phyloP scores from a whole-genome alignment of 2,113 vertebrate genomes.

The Menidia beryllina region DNA sequence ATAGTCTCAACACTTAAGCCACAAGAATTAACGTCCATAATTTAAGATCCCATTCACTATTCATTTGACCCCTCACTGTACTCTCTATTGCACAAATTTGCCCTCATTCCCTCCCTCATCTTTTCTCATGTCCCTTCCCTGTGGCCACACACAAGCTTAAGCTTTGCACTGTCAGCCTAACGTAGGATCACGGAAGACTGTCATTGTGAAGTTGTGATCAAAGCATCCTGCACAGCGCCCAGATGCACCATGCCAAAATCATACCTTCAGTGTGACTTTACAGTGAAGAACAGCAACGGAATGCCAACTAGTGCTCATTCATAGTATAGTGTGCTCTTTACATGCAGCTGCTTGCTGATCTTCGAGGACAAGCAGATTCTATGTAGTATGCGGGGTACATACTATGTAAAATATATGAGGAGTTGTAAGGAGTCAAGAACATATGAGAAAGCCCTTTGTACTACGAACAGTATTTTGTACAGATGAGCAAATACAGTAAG shows the following conservation, averaged over 20 bases:
- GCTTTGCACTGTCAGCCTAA: conserved; percentile 70
- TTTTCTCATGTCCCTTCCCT: conserved; percentile 61
- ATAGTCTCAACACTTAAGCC: conserved; percentile 23
- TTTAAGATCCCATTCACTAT: conserved; percentile 55
- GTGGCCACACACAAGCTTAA: conserved; percentile 57
- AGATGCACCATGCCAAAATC: conserved; percentile 58
- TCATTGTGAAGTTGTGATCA: conserved; percentile 73
- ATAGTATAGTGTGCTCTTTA: conserved; percentile 61
- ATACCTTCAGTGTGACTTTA: conserved; percentile 53
- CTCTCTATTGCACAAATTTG: conserved; percentile 56
- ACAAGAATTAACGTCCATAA: conserved; percentile 59
- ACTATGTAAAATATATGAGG: not conserved
- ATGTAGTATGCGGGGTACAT: not conserved
- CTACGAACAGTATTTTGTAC: not conserved
- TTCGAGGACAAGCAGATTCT: conserved; percentile 8
- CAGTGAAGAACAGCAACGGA: conserved; percentile 49
- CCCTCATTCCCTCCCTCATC: conserved; percentile 58
- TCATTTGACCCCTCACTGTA: conserved; percentile 53
- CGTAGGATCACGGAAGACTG: conserved; percentile 66
- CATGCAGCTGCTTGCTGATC: conserved; percentile 36
- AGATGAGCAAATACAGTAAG: not conserved
- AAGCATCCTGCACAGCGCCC: conserved; percentile 55
- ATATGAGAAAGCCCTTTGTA: not conserved
- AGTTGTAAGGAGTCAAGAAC: not conserved
- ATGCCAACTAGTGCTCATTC: conserved; percentile 68